Evolutionary conservation across 2,797 vertebrate genomes (phyloP), one percentile per base, ranked within the genome.

Genomic region (Sebastes flavidus): DNA sequence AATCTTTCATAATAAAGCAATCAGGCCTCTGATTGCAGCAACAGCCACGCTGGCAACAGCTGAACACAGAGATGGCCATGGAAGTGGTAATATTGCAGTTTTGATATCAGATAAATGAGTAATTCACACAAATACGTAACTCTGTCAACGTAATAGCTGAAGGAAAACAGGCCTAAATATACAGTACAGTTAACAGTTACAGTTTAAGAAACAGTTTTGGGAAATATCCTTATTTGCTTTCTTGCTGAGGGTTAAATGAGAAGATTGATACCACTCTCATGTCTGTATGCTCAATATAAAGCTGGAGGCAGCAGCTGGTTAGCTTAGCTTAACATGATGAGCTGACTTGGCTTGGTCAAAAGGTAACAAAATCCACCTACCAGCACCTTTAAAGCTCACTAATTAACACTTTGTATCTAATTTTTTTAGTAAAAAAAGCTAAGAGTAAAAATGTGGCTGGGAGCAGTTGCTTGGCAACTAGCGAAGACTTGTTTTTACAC

Each of bases 1-100:
- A 78, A 30, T 46, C 22, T 63, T 36, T 55, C 20, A 67, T 84
- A 74, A 88, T 84, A 86, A 83, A 90, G 61, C 68, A 78, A 76
- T 85, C 34, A 56, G 42, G 73, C 56, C 65, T 76, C n/a, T 80
- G 74, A 88, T 75, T 78, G 27, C 56, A 72, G 24, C 68, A 46
- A 46, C n/a, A 72, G 46, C 24, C 22, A 29, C 13, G 9, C 11
- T 56, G 49, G 29, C n/a, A 42, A 9, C 46, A 66, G 13, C 11
- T 29, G 14, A 22, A 49, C 30, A 1, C 62, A 36, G 13, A 62
- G 52, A 56, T 14, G 30, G 62, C 9, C 1, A 8, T 16, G 9
- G 8, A 59, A 9, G 27, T 38, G 49, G 36, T 29, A 65, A 12
- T n/a, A 52, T 8, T 56, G 22, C 27, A 29, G 12, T 66, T 78